These are phyloP conservation scores for Drosophila kurseongensis DNA, from an alignment of 1,140 invertebrate species.

Conservation along the genomic window DNA sequence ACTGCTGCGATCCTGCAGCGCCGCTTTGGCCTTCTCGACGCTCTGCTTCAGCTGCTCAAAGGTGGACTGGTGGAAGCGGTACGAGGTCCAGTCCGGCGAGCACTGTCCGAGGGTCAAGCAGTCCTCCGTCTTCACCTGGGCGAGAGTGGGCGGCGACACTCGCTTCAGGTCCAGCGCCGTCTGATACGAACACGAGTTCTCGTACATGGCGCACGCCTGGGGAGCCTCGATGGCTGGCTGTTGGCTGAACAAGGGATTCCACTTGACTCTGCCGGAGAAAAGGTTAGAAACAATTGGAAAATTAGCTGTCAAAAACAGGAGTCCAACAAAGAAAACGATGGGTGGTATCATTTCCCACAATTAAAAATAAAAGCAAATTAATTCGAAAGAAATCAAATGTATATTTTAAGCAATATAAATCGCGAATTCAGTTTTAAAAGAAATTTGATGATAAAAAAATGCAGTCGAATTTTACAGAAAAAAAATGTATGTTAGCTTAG, in stretches of 20 bases:
- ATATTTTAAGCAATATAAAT: too few relatives aligned
- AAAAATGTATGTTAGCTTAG: too few relatives aligned
- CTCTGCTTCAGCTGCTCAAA: conserved; percentile 95
- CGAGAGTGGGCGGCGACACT: conserved; percentile 85
- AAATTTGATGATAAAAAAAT: too few relatives aligned
- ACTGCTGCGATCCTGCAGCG: conserved; percentile 87
- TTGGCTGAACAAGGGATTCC: conserved; percentile 75
- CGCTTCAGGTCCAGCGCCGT: conserved; percentile 93
- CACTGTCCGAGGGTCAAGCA: conserved; percentile 85
- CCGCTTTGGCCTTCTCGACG: conserved; percentile 94
- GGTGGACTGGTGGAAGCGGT: conserved; percentile 91
- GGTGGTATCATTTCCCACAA: too few relatives aligned
- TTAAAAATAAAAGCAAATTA: too few relatives aligned
- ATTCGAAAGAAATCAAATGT: too few relatives aligned
- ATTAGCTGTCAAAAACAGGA: too few relatives aligned
- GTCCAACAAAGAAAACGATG: too few relatives aligned
- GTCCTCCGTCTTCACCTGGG: conserved; percentile 87
- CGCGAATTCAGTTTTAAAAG: too few relatives aligned
- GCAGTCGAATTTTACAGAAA: too few relatives aligned
- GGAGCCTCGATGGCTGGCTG: conserved; percentile 62
- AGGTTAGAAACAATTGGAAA: background rate
- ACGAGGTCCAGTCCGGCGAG: conserved; percentile 89
- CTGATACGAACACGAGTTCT: conserved; percentile 95
- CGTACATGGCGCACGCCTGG: conserved; percentile 89
- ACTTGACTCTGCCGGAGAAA: conserved; percentile 69